A percentile compares a stretch with the other conserved stretches of the same genome.
Conservation (phyloP, 2,113 vertebrate species). For the Pampusana beccarii region DNA sequence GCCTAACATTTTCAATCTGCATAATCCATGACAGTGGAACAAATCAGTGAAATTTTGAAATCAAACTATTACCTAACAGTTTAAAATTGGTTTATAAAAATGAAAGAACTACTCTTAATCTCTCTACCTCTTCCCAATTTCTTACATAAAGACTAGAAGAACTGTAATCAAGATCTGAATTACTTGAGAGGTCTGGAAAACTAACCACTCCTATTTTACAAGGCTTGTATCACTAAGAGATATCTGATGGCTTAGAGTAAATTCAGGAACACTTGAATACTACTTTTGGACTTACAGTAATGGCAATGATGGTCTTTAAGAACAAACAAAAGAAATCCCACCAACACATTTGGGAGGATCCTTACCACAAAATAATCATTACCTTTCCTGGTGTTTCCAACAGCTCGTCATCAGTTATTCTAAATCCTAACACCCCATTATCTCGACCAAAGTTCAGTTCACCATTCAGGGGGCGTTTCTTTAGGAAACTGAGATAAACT, state of each 20-base stretch:
- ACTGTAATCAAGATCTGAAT: not conserved
- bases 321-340: not conserved
- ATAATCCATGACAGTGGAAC: not conserved
- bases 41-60: not conserved
- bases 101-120: not conserved
- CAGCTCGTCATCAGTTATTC: not conserved
- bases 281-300: not conserved
- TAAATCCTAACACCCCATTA: constrained; percentile 28
- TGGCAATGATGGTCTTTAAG: not conserved
- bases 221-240: not conserved
- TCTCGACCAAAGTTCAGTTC: constrained; percentile 24
- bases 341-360: not conserved
- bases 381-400: not conserved
- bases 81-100: not conserved
- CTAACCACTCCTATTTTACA: not conserved
- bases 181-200: not conserved
- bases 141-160: not conserved
- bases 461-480: not conserved
- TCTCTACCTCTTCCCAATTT: not conserved
- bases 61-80: not conserved
- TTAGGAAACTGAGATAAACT: constrained; percentile 33
- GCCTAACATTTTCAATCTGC: not conserved
- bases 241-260: not conserved
- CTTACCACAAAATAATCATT: not conserved
- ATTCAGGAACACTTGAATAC: not conserved